Conservation (phyloP, 2,797 vertebrate species). For the Acanthopagrus latus region DNA sequence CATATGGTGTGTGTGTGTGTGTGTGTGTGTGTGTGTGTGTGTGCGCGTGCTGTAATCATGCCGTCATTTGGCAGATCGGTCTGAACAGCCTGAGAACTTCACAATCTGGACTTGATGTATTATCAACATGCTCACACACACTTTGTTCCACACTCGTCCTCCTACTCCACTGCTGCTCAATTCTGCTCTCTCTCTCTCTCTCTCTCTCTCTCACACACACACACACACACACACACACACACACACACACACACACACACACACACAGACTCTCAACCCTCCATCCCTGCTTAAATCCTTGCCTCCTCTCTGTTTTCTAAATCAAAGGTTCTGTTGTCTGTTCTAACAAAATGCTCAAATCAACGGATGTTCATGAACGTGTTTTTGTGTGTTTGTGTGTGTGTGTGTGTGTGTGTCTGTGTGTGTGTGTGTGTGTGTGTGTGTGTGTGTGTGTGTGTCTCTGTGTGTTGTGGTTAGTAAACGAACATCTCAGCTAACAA, state of each 20-base stretch:
- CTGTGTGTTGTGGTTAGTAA: neutral
- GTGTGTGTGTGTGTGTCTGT: neutral
- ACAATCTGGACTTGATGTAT: conserved; percentile 55
- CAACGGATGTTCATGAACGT: neutral
- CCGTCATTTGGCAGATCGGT: conserved; percentile 49
- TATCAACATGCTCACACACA: conserved; percentile 37
- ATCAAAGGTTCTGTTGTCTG: neutral
- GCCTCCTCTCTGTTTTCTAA: neutral
- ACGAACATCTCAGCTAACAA: neutral
- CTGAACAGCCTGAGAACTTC: conserved; percentile 62
- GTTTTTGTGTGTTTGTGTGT: neutral
- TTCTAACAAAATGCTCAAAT: neutral
- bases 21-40: conserved; percentile 29
- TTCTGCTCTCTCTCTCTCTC: conserved; percentile 15
- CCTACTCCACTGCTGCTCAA: conserved; percentile 66
- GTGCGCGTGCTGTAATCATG: conserved; percentile 20
- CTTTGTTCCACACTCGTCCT: conserved; percentile 50
- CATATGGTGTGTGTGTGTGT: conserved; percentile 2
- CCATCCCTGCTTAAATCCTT: neutral
- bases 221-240: conserved; percentile 10
- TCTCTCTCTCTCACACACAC: conserved; percentile 27
- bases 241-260: conserved; percentile 2
- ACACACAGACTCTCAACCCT: neutral
- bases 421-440: neutral
- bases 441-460: neutral